Base-by-base conservation (phyloP, 2,888 invertebrate genomes). In the Thereva nobilitata region DNA sequence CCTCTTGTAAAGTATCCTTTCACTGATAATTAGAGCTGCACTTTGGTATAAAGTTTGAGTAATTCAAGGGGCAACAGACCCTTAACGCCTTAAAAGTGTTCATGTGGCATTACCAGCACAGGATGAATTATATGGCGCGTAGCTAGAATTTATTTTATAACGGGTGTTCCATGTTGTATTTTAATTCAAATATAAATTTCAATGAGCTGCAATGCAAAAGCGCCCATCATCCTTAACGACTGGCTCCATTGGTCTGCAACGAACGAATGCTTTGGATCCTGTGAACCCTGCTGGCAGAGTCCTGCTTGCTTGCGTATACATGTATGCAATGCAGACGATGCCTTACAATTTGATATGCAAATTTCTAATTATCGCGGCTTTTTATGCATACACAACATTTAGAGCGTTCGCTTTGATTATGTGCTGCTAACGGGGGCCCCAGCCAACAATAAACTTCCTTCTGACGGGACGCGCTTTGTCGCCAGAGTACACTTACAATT, bases 271-370 rank as follows among this genome's bases (percentile, higher is more conserved):
- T 10, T n/a, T 44, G 47, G 38, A 59, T 59, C 12, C 49, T 40
- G 12, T 49, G 59, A 47, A 59, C 10, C 37, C 49, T 12, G 49
- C 40, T 38, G 49, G 41, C 61, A 50, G 23, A 23, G 23, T 23
- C 23, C 23, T 23, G 50, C 23, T 41, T 45, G 50, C 34, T 49
- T 61, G 49, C 50, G 61, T 61, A n/a, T n/a, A 61, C 50, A 61
- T 23, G 23, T 23, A 23, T 23, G 23, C 49, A 49, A n/a, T 38
- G 68, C 59, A 61, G 65, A 68, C 59, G 61, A 42, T 61, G 38
- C 66, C 55, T 61, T 68, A 55, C 63, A 68, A 66, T 68, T 68
- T 66, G 63, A 68, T 68, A 66, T 68, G 68, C 55, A 68, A 68
- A 64, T 68, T 68, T 68, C 56, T 68, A 66, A 68, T 68, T 68